Base-by-base conservation (phyloP, 2,888 invertebrate species). In the Meliscaeva auricollis region DNA sequence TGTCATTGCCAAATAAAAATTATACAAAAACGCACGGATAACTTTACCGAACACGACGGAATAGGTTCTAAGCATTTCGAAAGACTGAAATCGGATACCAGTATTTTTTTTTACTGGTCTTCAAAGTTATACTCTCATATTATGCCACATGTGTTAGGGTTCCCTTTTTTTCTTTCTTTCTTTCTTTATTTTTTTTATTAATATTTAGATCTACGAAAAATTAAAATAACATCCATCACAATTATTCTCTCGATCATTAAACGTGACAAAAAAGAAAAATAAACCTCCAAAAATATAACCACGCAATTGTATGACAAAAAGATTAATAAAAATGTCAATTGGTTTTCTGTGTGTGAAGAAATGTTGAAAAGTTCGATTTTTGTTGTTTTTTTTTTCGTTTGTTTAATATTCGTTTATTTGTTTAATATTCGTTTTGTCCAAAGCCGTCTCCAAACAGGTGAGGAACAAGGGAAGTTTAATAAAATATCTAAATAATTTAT, bases 321-420 rank as follows among this genome's bases (percentile, higher is more conserved):
- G 32, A 66, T 50, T 50, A 50, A 66, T 66, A 66, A 66, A 50
- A 66, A 50, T 66, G 50, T 35, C 66, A 66, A 66, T 66, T 66
- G 66, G 13, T 22, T 66, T n/a, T n/a, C n/a, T 48, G 35, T 48
- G 35, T 44, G 66, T 50, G 32, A 66, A 44, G 17, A 64, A 64
- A 64, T 64, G 13, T 32, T 64, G 15, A 17, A 8, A 48, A 13
- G 35, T 66, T 66, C n/a, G 2, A n/a, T 32, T 20, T 15, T 32
- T 5, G 38, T 38, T 11, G 9, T 48, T 48, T 56, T 32, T 35
- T 15, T 26, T 26, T 13, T 30, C 22, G 17, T 22, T 20, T 22
- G 38, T 32, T 58, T 3, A 20, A 5, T 15, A 20, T 58, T n/a
- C n/a, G n/a, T n/a, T n/a, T n/a, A n/a, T n/a, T n/a, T n/a, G n/a